Base-by-base conservation (phyloP, 2,113 vertebrate genomes). In the Ptilonorhynchus violaceus region DNA sequence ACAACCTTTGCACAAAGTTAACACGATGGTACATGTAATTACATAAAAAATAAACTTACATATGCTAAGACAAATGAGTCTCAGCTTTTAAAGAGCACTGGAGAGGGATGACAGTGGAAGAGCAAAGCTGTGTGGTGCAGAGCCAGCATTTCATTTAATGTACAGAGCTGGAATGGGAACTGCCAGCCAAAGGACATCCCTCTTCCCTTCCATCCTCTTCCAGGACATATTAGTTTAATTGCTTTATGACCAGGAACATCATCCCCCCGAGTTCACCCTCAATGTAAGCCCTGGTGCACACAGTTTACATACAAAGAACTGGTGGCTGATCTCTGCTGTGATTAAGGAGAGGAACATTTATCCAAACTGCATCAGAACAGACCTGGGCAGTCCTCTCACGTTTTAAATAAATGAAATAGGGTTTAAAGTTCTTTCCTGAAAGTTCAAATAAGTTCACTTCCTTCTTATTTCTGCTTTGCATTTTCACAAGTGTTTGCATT, bases 21-120 rank as follows among this genome's bases (percentile, higher is more conserved):
- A 96, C 96, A 96, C 72, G 97, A 98, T 96, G 95, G 98, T 96
- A 97, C 97, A 97, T 81, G 68, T 95, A 98, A 98, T 97, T 96
- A 97, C 85, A 97, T 96, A 96, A 97, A 97, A 98, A 98, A 98
- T 97, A 98, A 98, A 98, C 97, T 96, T 97, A 97, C 95, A 98
- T 97, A 98, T 94, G 96, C 96, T 96, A 97, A 98, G 96, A 97
- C 96, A 98, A 98, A 98, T 97, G 93, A 93, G 98, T 98, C 96
- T 98, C 97, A 97, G 94, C 97, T 98, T 98, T 98, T 97, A 95
- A 97, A 97, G 97, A 97, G 96, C 89, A 53, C 92, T 96, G 59
- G 68, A 96, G 93, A 97, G 80, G 17, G 68, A 92, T 3, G 4
- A 42, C 86, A 72, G 92, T 19, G 49, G 92, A 95, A 42, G 69